A percentile compares a stretch with the other conserved stretches of the same genome.
phyloP scores from a whole-genome alignment of 2,888 invertebrate species.

The Dynastes maya region DNA sequence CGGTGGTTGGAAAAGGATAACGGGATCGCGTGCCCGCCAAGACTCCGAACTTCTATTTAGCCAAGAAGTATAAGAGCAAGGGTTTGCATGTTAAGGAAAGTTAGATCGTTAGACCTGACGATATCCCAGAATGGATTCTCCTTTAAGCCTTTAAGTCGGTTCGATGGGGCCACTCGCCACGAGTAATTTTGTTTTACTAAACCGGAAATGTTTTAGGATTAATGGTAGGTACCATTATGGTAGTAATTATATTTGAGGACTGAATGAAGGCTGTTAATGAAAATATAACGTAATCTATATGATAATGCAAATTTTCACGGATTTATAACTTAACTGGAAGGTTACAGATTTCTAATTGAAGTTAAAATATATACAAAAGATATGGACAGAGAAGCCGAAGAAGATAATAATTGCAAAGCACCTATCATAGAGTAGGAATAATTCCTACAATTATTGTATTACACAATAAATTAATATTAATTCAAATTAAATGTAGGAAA shows the following conservation, averaged over 20 bases:
- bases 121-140: conserved; percentile 48
- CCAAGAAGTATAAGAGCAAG: conserved; percentile 38
- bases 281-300: background rate
- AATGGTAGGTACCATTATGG: conserved; percentile 21
- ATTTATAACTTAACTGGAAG: too few relatives aligned
- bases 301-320: background rate
- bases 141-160: conserved; percentile 47
- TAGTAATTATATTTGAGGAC: conserved; percentile 16
- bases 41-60: conserved; percentile 35
- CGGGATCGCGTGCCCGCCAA: conserved; percentile 36
- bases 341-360: too few relatives aligned
- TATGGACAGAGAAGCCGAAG: too few relatives aligned
- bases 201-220: conserved; percentile 33
- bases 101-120: conserved; percentile 51
- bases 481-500: too few relatives aligned
- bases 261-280: background rate
- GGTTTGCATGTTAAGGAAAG: conserved; percentile 50
- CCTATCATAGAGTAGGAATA: too few relatives aligned
- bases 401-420: too few relatives aligned
- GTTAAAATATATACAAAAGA: too few relatives aligned
- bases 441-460: too few relatives aligned
- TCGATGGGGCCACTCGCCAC: conserved; percentile 29
- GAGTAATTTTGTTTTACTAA: conserved; percentile 41
- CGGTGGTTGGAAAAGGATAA: conserved; percentile 38
- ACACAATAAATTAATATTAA: too few relatives aligned